A percentile compares a stretch with the other conserved stretches of the same genome.
Evolutionary conservation across 2,888 invertebrate genomes (phyloP).

Genomic region (Epinotia brunnichana): DNA sequence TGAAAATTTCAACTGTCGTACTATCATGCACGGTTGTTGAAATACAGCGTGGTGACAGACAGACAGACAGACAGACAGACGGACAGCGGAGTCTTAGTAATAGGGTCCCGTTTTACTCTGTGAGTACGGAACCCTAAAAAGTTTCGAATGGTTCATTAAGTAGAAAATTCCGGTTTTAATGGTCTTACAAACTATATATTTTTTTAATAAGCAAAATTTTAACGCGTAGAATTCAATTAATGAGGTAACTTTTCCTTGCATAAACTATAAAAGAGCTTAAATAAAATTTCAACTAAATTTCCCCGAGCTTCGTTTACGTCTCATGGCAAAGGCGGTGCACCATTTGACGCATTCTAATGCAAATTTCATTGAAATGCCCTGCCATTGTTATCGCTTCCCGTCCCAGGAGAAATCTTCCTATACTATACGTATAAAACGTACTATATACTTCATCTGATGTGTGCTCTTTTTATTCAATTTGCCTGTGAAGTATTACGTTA

Average conservation of each 20-base stretch:
- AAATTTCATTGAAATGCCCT: slow-evolving; percentile 78
- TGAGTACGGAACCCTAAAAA: too few species aligned
- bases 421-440: slow-evolving; percentile 48
- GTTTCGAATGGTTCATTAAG: slow-evolving; percentile 1
- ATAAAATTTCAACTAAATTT: slow-evolving; percentile 47
- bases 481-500: slow-evolving; percentile 30
- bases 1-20: too few species aligned
- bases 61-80: too few species aligned
- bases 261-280: slow-evolving; percentile 20
- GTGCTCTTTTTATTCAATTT: slow-evolving; percentile 41
- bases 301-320: slow-evolving; percentile 55
- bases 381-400: slow-evolving; percentile 76
- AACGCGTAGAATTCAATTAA: not conserved
- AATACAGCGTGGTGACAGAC: too few species aligned
- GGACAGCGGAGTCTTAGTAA: too few species aligned
- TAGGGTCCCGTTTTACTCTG: too few species aligned
- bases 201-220: too few species aligned
- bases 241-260: not conserved
- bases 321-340: slow-evolving; percentile 72
- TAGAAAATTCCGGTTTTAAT: too few species aligned
- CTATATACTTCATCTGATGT: slow-evolving; percentile 58
- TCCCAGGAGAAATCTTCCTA: slow-evolving; percentile 62
- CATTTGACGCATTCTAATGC: slow-evolving; percentile 78
- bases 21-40: too few species aligned
- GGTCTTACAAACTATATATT: too few species aligned